A percentile compares a stretch with the other conserved stretches of the same genome.
Evolutionary conservation across 2,888 invertebrate genomes (phyloP).

Genomic region (Hermaeophaga mercurialis): DNA sequence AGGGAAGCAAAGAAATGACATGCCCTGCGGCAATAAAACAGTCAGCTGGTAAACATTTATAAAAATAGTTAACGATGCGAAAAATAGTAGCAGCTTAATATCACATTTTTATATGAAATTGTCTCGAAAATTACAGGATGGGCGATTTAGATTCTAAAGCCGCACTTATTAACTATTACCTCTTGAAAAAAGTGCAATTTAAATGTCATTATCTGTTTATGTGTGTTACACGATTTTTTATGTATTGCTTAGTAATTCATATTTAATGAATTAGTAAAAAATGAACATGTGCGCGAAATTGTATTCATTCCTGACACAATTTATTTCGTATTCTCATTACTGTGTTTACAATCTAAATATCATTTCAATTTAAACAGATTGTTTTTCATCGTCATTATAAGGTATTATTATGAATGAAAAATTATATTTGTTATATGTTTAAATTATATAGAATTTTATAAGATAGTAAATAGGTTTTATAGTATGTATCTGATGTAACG

Average conservation of each 20-base stretch:
- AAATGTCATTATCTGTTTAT: constrained; percentile 43
- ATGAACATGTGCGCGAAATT: constrained; percentile 24
- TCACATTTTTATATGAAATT: constrained; percentile 45
- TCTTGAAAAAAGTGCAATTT: constrained; percentile 42
- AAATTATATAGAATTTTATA: too few species aligned
- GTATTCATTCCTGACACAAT: not conserved
- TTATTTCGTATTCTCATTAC: too few species aligned
- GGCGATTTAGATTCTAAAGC: constrained; percentile 39
- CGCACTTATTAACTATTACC: constrained; percentile 37
- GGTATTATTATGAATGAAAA: too few species aligned
- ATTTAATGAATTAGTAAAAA: constrained; percentile 37
- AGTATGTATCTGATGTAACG: too few species aligned
- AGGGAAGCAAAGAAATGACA: constrained; percentile 30
- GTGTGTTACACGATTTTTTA: constrained; percentile 35
- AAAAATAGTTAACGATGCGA: constrained; percentile 46
- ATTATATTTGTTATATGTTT: too few species aligned
- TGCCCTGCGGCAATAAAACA: constrained; percentile 41
- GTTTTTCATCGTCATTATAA: too few species aligned
- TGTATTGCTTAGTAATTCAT: constrained; percentile 30
- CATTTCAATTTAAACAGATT: too few species aligned
- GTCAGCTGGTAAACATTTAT: constrained; percentile 42
- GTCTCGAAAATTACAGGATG: constrained; percentile 44
- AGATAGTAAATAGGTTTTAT: too few species aligned
- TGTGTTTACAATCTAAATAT: too few species aligned
- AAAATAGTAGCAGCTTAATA: constrained; percentile 45